Base-by-base conservation (phyloP, 2,888 invertebrate species). In the Phengaris arion region DNA sequence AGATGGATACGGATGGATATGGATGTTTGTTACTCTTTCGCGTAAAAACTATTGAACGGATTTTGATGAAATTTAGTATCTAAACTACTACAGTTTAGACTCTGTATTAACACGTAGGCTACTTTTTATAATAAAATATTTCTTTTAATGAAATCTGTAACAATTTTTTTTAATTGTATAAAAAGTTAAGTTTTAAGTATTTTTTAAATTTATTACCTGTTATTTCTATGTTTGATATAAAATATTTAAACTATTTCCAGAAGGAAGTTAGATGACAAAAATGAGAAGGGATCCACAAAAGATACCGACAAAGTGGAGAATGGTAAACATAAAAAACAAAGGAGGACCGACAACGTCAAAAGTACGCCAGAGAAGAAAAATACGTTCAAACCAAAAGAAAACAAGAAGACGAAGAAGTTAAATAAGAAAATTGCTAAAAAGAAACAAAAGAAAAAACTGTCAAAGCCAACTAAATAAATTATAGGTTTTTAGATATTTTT, bases 181-280 rank as follows among this genome's bases (percentile, higher is more conserved):
- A 2, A 35, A 35, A 35, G 4, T 35, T 3, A 35, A 35, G 35
- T 35, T 35, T 35, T 35, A 35, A 7, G 48, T 48, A 48, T 48
- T 48, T 48, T 48, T 22, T 22, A 22, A 22, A 22, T 22, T 22
- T 22, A 22, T 22, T 22, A 22, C 22, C 1, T 22, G 22, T 22
- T 1, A 22, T 22, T 22, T 22, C 22, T 22, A 22, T 22, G 22
- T 22, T 22, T 22, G 22, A 12, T 55, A 5, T 6, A n/a, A 55
- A n/a, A 59, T 8, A 22, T 8, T 59, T 7, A 15, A 6, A 22
- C 22, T 7, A 48, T 48, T 81, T 82, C 35, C 83, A 93, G 93
- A 80, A 85, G 92, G 76, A 91, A 90, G 85, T 57, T 89, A 45
- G 91, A 90, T 75, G 81, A 83, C 0, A 81, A 84, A 1, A 85